phyloP scores from a whole-genome alignment of 2,797 vertebrate genomes.

The Clangula hyemalis region DNA sequence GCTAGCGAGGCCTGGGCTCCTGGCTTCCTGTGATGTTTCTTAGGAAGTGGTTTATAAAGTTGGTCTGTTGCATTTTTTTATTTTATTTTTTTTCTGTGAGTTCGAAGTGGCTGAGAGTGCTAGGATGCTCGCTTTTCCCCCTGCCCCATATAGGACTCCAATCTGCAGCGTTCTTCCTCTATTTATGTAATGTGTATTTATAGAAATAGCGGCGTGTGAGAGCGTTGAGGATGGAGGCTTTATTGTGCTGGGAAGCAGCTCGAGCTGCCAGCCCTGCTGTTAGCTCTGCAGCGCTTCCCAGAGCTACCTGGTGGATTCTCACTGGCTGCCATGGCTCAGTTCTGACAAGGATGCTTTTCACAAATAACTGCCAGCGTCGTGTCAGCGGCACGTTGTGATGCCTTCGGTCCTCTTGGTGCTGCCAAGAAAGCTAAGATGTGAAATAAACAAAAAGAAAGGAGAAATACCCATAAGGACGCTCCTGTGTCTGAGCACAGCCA shows the following conservation, averaged over 20 bases:
- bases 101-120: neutral
- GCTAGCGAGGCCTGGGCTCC: neutral
- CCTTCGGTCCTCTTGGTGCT: neutral
- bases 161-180: neutral
- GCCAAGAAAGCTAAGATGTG: neutral
- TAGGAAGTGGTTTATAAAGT: neutral
- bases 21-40: neutral
- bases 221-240: neutral
- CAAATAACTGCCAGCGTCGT: no score
- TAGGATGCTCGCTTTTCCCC: neutral
- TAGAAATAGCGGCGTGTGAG: neutral
- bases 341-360: neutral
- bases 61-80: neutral
- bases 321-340: neutral
- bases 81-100: neutral
- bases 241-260: neutral
- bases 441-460: slow-evolving; percentile 13
- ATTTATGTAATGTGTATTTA: fast-evolving
- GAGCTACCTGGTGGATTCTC: neutral
- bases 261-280: neutral
- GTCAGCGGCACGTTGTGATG: neutral
- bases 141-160: neutral
- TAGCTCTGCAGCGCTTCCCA: neutral
- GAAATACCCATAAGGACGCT: neutral
- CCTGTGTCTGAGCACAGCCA: neutral